Percentiles rank a stretch among this genome's conserved stretches.
Conservation (phyloP, 1,140 invertebrate genomes). For the Panagrolaimus sp. region DNA sequence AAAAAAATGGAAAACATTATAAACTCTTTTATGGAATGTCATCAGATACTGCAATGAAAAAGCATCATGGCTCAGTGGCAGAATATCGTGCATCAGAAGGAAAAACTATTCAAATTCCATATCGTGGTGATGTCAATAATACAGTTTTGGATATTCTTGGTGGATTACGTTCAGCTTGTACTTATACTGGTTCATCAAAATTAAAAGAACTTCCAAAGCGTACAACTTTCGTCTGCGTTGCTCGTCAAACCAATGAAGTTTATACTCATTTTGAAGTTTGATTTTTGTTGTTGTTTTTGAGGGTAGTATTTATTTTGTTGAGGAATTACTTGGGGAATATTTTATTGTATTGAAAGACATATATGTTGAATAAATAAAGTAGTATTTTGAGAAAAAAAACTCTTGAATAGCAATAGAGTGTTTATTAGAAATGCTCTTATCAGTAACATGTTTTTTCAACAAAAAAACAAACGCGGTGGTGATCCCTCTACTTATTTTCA, state of each 20-base stretch:
- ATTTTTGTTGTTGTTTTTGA: neutral
- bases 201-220: constrained; percentile 74
- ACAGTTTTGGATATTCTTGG: constrained; percentile 82
- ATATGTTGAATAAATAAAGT: no score
- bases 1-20: constrained; percentile 74
- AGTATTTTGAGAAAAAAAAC: no score
- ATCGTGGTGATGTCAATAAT: constrained; percentile 72
- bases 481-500: no score
- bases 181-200: constrained; percentile 79
- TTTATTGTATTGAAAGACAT: no score
- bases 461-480: no score
- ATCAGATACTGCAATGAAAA: constrained; percentile 83
- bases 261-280: constrained; percentile 59
- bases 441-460: no score
- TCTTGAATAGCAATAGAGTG: no score
- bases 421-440: no score
- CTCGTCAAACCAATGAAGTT: constrained; percentile 78
- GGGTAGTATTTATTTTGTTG: no score
- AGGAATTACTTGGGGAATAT: no score
- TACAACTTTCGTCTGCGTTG: constrained; percentile 85
- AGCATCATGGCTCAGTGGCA: constrained; percentile 72
- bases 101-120: constrained; percentile 84
- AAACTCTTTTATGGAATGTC: constrained; percentile 94
- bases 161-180: constrained; percentile 83
- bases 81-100: constrained; percentile 76